These are phyloP conservation scores for Gila orcuttii DNA, from an alignment of 2,113 vertebrate genomes.

Conservation along the genomic window DNA sequence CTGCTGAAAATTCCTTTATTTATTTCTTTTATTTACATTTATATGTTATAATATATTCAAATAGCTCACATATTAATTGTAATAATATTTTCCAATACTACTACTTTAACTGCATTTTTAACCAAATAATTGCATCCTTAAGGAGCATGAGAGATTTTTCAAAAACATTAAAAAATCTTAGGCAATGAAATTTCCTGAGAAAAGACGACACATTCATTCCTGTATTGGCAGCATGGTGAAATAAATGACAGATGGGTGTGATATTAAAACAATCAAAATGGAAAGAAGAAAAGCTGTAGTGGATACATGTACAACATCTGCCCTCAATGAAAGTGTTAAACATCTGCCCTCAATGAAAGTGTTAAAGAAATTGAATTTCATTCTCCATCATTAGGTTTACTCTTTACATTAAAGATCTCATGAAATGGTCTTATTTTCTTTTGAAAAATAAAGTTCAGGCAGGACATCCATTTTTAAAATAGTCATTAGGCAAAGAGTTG, in stretches of 20 bases:
- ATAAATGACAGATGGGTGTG: neutral
- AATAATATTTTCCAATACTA: too few species aligned
- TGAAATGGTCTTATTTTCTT: neutral
- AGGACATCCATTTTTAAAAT: neutral
- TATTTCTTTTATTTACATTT: too few species aligned
- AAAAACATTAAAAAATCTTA: neutral
- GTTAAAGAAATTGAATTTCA: neutral
- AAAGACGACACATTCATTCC: too few species aligned
- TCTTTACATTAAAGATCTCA: neutral
- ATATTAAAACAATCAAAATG: neutral
- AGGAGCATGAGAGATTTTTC: neutral
- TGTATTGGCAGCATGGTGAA: neutral
- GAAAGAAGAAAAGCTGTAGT: neutral
- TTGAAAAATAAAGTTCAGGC: neutral
- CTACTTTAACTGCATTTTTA: too few species aligned
- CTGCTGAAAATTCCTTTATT: neutral
- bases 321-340: neutral
- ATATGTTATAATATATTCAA: too few species aligned
- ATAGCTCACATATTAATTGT: too few species aligned
- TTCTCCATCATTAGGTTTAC: neutral
- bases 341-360: neutral
- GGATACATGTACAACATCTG: neutral
- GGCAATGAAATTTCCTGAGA: neutral
- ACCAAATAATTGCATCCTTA: neutral
- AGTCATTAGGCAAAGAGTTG: neutral